These are phyloP conservation scores for Mya arenaria DNA, from an alignment of 1,140 invertebrate genomes.

Conservation along the genomic window DNA sequence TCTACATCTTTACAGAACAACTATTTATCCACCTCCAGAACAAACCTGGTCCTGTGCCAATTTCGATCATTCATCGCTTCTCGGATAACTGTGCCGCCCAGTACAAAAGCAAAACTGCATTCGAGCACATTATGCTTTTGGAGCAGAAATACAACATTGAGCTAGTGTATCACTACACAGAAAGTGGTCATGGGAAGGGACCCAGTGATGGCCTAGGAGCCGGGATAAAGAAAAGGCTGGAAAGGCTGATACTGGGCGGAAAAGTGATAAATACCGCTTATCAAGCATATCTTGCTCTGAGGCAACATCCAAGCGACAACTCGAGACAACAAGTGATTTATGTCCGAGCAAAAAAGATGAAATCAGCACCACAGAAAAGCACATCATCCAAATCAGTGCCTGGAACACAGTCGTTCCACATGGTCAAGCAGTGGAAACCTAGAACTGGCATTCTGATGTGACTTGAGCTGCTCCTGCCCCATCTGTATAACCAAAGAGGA, in stretches of 20 bases:
- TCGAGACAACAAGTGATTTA: slow-evolving; percentile 15
- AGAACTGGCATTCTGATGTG: too few species aligned
- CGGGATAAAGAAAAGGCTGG: slow-evolving; percentile 14
- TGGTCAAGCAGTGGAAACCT: too few species aligned
- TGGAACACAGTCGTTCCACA: background rate
- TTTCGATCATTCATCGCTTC: slow-evolving; percentile 35
- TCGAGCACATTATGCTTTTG: background rate
- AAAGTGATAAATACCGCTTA: slow-evolving; percentile 22
- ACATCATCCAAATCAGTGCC: background rate
- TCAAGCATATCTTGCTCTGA: slow-evolving; percentile 18
- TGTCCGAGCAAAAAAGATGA: too few species aligned
- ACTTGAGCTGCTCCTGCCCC: too few species aligned
- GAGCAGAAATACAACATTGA: slow-evolving; percentile 4
- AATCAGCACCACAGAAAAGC: too few species aligned
- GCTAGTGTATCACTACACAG: slow-evolving; percentile 19
- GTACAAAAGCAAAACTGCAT: slow-evolving; percentile 38
- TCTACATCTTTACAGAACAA: slow-evolving; percentile 24
- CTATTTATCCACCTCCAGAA: slow-evolving; percentile 29
- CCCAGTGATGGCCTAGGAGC: slow-evolving; percentile 39
- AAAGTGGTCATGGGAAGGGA: slow-evolving; percentile 34
- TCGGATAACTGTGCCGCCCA: slow-evolving; percentile 46
- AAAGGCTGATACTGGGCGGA: slow-evolving; percentile 28
- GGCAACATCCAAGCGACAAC: background rate
- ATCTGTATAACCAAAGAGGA: background rate
- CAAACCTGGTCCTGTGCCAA: background rate